Evolutionary conservation across 2,113 vertebrate genomes (phyloP), one percentile per base, ranked within the genome.

Genomic region (Sebastes schlegelii): DNA sequence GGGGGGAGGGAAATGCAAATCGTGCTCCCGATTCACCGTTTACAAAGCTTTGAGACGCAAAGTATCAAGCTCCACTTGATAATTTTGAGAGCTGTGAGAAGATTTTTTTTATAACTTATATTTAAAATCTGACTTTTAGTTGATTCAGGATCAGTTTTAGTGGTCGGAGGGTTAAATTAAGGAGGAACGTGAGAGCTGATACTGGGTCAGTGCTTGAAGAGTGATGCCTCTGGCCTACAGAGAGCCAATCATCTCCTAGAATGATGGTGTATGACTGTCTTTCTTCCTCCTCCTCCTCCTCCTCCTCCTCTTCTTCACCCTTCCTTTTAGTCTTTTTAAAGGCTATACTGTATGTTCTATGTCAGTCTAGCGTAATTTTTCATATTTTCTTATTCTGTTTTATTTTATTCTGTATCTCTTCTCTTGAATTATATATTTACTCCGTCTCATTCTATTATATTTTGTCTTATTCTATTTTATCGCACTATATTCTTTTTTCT

Each of bases 211-310:
- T 46, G 79, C 55, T 71, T 79, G 61, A 74, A 70, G 70, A 52
- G 71, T 72, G 73, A 77, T n/a, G 61, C 16, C 68, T 86, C 54
- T 82, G 1, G n/a, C 34, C 73, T 21, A 26, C 43, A 67, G 86
- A 84, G 77, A 81, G 34, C 52, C 71, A 78, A 74, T 88, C 77
- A 78, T 89, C 74, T 85, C 21, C 58, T 19, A 10, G 40, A 73
- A 64, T 66, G 52, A 79, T 64, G 68, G 42, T 46, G 10, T 34
- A 71, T 2, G 9, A 65, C 55, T 74, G 21, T 45, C 43, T 14
- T n/a, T 70, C 58, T 74, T 63, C 48, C 21, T 19, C 52, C 21
- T 48, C 0, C 1, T 65, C 43, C 42, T 52, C 34, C 26, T 46
- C 46, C 34, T 34, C 34, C 3, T 34, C 34, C 34, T 34, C 34